Evolutionary conservation across 1,140 invertebrate species (phyloP).

Genomic region (Apis florea): DNA sequence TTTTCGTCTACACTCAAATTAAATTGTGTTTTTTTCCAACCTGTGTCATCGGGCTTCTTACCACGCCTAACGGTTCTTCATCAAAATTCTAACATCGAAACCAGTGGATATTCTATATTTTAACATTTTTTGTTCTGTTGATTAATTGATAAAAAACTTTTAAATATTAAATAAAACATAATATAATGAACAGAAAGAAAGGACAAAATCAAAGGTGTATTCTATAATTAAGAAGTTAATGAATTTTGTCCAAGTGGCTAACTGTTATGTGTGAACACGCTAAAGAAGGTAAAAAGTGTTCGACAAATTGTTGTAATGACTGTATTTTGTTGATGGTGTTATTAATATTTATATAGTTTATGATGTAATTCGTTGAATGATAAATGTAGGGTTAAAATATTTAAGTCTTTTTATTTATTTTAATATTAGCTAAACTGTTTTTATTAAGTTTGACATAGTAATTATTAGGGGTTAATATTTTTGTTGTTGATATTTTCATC

Average conservation of each 20-base stretch:
- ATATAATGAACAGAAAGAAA: neutral
- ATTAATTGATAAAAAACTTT: neutral
- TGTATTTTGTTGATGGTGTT: neutral
- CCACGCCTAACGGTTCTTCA: conserved; percentile 34
- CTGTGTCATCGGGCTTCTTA: neutral
- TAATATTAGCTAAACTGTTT: neutral
- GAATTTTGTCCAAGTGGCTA: conserved; percentile 17
- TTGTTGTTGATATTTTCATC: neutral
- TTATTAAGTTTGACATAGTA: neutral
- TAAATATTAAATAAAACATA: neutral
- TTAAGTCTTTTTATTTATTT: neutral
- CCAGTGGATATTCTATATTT: neutral
- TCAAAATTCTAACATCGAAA: neutral
- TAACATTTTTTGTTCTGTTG: neutral
- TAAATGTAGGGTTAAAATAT: neutral
- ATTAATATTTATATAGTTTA: neutral
- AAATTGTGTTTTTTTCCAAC: neutral
- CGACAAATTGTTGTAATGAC: neutral
- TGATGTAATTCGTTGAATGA: neutral
- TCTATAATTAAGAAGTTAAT: conserved; percentile 23
- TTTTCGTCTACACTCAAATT: neutral
- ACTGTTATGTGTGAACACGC: conserved; percentile 1
- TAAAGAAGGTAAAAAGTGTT: conserved; percentile 25
- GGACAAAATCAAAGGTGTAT: neutral
- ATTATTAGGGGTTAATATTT: neutral